Conservation (phyloP, 2,113 vertebrate genomes). For the Oenanthe oenanthe region DNA sequence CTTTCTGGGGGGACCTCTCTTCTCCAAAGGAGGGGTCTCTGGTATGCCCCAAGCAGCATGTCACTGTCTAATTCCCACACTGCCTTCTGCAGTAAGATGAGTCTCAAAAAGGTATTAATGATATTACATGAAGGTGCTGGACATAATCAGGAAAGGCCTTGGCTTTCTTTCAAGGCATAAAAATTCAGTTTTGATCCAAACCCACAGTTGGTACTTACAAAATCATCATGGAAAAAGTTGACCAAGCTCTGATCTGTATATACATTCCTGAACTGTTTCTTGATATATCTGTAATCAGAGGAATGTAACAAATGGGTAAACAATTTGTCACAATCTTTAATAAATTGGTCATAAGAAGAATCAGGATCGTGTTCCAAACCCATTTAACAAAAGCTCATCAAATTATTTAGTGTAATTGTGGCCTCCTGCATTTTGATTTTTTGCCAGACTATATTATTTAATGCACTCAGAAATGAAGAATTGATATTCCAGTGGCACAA, state of each 20-base stretch:
- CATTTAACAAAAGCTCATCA: constrained; percentile 8
- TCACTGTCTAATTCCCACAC: neutral
- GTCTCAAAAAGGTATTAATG: neutral
- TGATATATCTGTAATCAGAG: neutral
- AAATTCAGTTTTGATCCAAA: neutral
- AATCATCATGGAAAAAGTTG: neutral
- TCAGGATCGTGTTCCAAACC: neutral
- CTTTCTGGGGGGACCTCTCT: neutral
- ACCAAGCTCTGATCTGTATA: neutral
- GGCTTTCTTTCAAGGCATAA: neutral
- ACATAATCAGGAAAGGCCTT: neutral
- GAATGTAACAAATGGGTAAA: neutral
- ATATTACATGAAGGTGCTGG: neutral
- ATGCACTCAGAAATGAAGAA: constrained; percentile 23
- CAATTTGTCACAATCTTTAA: neutral
- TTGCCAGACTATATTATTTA: constrained; percentile 25
- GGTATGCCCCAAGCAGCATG: accelerated
- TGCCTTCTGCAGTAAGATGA: neutral
- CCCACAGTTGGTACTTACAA: neutral
- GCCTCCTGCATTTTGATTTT: constrained; percentile 18
- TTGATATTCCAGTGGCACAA: constrained; percentile 8
- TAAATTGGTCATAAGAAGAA: neutral
- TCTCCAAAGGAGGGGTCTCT: neutral
- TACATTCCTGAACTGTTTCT: neutral
- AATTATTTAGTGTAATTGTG: constrained; percentile 24